Base-by-base conservation (phyloP, 1,140 invertebrate species). In the Liolophura sinensis region DNA sequence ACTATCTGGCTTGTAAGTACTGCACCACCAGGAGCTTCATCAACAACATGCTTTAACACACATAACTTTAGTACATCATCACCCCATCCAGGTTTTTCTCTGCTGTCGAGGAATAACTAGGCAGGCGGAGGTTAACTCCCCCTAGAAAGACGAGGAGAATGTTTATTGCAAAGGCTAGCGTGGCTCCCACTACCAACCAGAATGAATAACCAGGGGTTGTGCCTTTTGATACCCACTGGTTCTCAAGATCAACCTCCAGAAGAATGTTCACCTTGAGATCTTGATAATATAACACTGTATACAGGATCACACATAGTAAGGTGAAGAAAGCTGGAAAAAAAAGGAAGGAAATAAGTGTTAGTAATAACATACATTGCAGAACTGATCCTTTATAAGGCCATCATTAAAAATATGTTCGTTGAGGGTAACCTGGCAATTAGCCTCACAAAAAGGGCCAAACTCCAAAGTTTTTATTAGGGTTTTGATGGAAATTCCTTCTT, bases 201-300 rank as follows among this genome's bases (percentile, higher is more conserved):
- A 92, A 93, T n/a, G 92, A 93, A 78, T 89, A 91, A 67, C 91
- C 91, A 22, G 92, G 84, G 68, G 88, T 86, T 1, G 91, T 90
- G 61, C 88, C 89, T 70, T 89, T 86, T 14, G 91, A 91, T 18
- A 86, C 89, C 92, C 92, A 94, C 65, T 67, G 64, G 12, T 88
- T 88, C 69, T 91, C 89, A 20, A 89, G 86, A 72, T 93, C 91
- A 73, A 93, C 91, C 66, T 89, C 87, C 12, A 89, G 89, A 82
- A 95, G 86, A 9, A 94, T 91, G 80, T 93, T 94, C 69, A 88
- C 83, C 64, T 91, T 89, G 55, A 94, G 86, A 78, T 90, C 89
- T 1, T 89, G 85, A 78, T 90, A 90, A 84, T 89, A 94, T 78
- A 93, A 90, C 1, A 88, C 88, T 62, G 90, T 82, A 91, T 91